A percentile compares a stretch with the other conserved stretches of the same genome.
These are phyloP conservation scores for Euplexia lucipara DNA, from an alignment of 2,888 invertebrate genomes.

Conservation along the genomic window DNA sequence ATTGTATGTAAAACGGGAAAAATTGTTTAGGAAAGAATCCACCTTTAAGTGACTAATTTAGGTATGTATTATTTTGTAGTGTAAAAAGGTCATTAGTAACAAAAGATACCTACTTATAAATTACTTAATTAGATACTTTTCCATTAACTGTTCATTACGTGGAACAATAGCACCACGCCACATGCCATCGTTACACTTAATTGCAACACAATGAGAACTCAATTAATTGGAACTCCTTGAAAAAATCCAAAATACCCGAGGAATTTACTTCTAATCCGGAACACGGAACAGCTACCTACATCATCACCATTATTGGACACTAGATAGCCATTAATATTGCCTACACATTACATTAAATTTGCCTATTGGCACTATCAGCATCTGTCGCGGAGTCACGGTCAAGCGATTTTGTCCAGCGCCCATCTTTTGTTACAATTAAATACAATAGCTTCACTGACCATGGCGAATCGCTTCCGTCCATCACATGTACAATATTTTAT, in stretches of 20 bases:
- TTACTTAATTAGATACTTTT: slow-evolving; percentile 1
- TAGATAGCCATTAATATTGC: slow-evolving; percentile 28
- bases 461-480: slow-evolving; percentile 52
- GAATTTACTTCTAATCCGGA: slow-evolving; percentile 7
- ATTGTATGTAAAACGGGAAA: not conserved
- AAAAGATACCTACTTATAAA: not conserved
- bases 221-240: not conserved
- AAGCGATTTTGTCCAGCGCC: slow-evolving; percentile 32
- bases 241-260: slow-evolving; percentile 1
- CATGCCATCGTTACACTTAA: not conserved
- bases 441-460: slow-evolving; percentile 54
- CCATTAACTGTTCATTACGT: not conserved
- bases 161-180: slow-evolving; percentile 38
- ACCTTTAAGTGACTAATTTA: not conserved
- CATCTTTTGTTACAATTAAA: slow-evolving; percentile 52
- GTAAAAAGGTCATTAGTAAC: too few relatives aligned
- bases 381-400: slow-evolving; percentile 53
- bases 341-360: slow-evolving; percentile 26
- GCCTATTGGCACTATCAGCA: slow-evolving; percentile 27
- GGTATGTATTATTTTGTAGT: not conserved
- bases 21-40: not conserved
- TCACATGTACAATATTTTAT: slow-evolving; percentile 15
- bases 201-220: slow-evolving; percentile 23
- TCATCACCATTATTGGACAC: slow-evolving; percentile 18
- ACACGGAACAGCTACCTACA: slow-evolving; percentile 22